Evolutionary conservation across 2,113 vertebrate genomes (phyloP).

Genomic region (Parotia lawesii): DNA sequence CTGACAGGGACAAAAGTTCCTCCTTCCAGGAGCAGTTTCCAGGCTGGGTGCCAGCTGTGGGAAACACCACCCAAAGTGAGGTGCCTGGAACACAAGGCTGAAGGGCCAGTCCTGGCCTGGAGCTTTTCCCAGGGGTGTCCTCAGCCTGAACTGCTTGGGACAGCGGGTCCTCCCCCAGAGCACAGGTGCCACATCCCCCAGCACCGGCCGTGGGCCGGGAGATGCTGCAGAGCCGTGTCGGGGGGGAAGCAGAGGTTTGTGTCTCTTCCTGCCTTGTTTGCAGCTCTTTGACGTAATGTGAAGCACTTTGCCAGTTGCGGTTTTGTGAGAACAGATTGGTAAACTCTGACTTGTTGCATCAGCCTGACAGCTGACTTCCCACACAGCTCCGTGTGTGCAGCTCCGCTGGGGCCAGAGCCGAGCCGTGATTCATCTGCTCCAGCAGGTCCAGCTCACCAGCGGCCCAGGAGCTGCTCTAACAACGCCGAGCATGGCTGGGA

Average conservation of each 20-base stretch:
- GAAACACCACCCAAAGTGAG: background rate
- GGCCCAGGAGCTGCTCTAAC: background rate
- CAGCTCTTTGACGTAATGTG: background rate
- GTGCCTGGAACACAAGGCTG: background rate
- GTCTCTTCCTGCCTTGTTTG: constrained; percentile 19
- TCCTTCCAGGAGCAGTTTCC: background rate
- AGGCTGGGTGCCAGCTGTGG: background rate
- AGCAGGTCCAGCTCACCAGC: background rate
- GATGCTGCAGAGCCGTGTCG: background rate
- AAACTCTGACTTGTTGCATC: constrained; percentile 61
- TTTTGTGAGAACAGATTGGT: constrained; percentile 59
- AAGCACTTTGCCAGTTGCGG: constrained; percentile 33
- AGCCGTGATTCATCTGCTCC: constrained; percentile 1
- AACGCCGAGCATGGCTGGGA: background rate
- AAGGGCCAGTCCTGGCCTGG: background rate
- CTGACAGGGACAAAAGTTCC: background rate
- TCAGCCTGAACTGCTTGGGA: background rate
- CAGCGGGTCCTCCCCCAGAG: fast-evolving
- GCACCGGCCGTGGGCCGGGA: fast-evolving
- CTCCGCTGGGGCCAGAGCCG: background rate
- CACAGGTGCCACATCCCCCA: background rate
- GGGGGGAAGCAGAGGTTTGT: background rate
- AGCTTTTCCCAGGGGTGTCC: background rate
- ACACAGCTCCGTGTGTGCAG: background rate
- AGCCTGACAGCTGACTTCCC: constrained; percentile 55